phyloP scores from a whole-genome alignment of 2,113 vertebrate genomes.

The Otus sunia region DNA sequence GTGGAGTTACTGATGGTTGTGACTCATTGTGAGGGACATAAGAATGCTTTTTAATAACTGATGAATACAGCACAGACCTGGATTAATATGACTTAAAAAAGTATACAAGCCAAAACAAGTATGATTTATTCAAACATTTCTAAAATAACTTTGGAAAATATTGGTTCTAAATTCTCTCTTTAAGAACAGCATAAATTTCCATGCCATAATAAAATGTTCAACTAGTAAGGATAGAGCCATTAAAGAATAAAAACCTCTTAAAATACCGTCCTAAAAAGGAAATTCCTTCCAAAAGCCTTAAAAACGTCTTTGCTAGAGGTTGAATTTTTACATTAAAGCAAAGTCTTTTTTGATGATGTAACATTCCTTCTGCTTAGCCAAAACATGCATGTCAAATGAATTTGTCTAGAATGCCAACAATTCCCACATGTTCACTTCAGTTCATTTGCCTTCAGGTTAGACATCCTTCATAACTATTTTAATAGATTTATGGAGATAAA shows the following conservation, averaged over 20 bases:
- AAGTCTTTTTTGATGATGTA: slow-evolving; percentile 33
- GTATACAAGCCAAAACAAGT: not conserved
- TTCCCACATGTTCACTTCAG: not conserved
- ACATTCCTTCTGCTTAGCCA: slow-evolving; percentile 8
- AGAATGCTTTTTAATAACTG: not conserved
- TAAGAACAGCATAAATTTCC: not conserved
- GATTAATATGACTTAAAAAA: not conserved
- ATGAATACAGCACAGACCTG: not conserved
- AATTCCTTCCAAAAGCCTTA: slow-evolving; percentile 12
- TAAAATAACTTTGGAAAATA: not conserved
- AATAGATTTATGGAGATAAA: slow-evolving; percentile 12
- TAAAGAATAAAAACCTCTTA: not conserved
- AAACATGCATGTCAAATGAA: slow-evolving; percentile 23
- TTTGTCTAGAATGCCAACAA: slow-evolving; percentile 10
- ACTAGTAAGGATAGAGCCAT: not conserved
- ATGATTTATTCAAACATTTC: not conserved
- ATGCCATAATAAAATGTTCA: not conserved
- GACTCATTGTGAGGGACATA: not conserved
- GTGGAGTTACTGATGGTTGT: not conserved
- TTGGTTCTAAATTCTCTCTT: not conserved
- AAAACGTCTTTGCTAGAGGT: not conserved
- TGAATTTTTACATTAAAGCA: slow-evolving; percentile 1
- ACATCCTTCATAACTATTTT: not conserved
- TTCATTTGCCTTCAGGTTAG: slow-evolving; percentile 26
- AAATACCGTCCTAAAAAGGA: slow-evolving; percentile 16